These are phyloP conservation scores for Bufo gargarizans DNA, from an alignment of 2,113 vertebrate genomes.

Conservation along the genomic window DNA sequence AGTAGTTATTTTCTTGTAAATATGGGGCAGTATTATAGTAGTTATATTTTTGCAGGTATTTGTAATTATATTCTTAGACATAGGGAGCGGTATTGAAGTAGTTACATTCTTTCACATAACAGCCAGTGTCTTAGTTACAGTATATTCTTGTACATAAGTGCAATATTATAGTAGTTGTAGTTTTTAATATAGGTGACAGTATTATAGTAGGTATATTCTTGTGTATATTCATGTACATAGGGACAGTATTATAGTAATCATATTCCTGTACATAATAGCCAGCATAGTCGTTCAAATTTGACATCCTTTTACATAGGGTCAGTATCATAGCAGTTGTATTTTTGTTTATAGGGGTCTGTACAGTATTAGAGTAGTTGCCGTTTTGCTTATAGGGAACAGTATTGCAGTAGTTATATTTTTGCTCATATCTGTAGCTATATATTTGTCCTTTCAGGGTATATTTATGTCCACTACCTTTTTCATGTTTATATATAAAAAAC, in stretches of 20 bases:
- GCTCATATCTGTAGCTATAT: background rate
- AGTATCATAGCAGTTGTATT: slow-evolving; percentile 4
- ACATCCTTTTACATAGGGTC: too few relatives aligned
- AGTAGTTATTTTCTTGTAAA: background rate
- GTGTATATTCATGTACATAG: background rate
- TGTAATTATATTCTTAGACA: background rate
- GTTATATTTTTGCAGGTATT: background rate
- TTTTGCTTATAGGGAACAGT: too few relatives aligned
- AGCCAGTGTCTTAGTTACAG: too few relatives aligned
- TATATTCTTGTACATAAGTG: background rate
- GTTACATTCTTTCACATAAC: too few relatives aligned
- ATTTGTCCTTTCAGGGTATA: background rate
- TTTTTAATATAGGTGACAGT: background rate
- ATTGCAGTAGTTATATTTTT: background rate
- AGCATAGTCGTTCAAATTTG: too few relatives aligned
- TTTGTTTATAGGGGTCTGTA: background rate
- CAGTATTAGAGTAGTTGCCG: slow-evolving; percentile 2
- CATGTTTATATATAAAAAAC: background rate
- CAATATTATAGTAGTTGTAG: background rate
- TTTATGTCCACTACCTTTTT: background rate
- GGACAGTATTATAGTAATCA: background rate
- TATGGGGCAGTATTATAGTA: background rate
- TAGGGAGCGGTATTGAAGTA: too few relatives aligned
- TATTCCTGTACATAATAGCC: too few relatives aligned
- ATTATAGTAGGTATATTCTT: slow-evolving; percentile 3